Evolutionary conservation across 2,113 vertebrate genomes (phyloP).

Genomic region (Mugil cephalus): DNA sequence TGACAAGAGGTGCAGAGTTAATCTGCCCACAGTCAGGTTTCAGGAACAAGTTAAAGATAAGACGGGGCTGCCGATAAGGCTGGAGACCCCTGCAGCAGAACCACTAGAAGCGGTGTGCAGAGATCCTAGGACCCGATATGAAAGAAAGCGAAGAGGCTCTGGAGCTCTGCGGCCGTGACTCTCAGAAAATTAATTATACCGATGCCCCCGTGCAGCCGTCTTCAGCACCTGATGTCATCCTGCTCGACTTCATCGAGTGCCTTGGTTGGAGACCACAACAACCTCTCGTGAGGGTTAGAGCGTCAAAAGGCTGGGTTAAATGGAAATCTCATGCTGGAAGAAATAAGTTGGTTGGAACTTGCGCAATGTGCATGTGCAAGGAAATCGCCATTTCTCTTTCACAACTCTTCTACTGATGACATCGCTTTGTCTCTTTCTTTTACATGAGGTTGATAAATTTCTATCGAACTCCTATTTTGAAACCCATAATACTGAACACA

Average conservation of each 20-base stretch:
- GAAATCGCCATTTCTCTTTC: constrained; percentile 4
- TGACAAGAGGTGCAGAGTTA: constrained; percentile 70
- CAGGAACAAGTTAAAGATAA: constrained; percentile 77
- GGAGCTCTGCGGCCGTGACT: constrained; percentile 47
- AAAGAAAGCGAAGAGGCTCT: constrained; percentile 64
- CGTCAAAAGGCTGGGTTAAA: constrained; percentile 37
- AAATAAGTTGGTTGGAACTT: constrained; percentile 13
- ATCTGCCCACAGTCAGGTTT: constrained; percentile 77
- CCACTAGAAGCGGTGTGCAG: constrained; percentile 30
- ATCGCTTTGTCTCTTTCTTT: background rate
- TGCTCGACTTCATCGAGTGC: constrained; percentile 6
- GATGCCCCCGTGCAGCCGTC: constrained; percentile 1
- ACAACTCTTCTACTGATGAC: background rate
- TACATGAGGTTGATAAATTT: background rate
- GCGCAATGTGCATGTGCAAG: background rate
- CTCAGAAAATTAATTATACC: constrained; percentile 73
- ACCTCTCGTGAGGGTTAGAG: constrained; percentile 10
- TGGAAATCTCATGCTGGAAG: background rate
- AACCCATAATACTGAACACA: too few species aligned
- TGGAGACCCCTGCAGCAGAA: constrained; percentile 70
- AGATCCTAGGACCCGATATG: constrained; percentile 69
- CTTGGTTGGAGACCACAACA: constrained; percentile 23
- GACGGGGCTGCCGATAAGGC: constrained; percentile 71
- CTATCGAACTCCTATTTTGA: background rate
- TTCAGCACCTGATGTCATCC: constrained; percentile 46